These are phyloP conservation scores for Brevipalpus yothersi DNA, from an alignment of 1,140 invertebrate species.

Conservation along the genomic window DNA sequence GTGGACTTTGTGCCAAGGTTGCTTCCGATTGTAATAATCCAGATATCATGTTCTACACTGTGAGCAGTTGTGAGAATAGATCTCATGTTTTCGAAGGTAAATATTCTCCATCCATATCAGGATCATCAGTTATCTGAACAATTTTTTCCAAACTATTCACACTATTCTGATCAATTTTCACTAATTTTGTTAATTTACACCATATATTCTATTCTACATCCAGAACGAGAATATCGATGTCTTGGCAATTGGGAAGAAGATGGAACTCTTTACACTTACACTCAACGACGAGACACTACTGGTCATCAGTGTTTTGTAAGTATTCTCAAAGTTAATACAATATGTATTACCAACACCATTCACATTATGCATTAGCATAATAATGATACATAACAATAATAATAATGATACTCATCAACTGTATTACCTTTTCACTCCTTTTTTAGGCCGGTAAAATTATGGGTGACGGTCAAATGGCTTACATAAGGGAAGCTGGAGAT, in stretches of 20 bases:
- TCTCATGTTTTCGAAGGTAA: slow-evolving; percentile 37
- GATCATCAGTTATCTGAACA: background rate
- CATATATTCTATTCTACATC: background rate
- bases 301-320: slow-evolving; percentile 38
- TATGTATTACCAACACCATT: too few relatives aligned
- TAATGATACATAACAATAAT: background rate
- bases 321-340: slow-evolving; percentile 5
- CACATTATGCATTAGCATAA: background rate
- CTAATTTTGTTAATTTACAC: background rate
- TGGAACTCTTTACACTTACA: slow-evolving; percentile 38
- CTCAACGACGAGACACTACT: slow-evolving; percentile 35
- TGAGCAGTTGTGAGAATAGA: slow-evolving; percentile 31
- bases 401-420: background rate
- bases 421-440: background rate
- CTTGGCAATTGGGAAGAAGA: slow-evolving; percentile 42
- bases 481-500: slow-evolving; percentile 40
- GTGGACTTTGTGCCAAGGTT: slow-evolving; percentile 38
- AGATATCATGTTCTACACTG: slow-evolving; percentile 44
- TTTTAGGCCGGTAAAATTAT: slow-evolving; percentile 31
- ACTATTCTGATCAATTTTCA: background rate
- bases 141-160: background rate
- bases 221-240: slow-evolving; percentile 40
- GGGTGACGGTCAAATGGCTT: slow-evolving; percentile 31
- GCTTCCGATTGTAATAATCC: slow-evolving; percentile 39
- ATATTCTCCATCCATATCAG: slow-evolving; percentile 1